A percentile compares a stretch with the other conserved stretches of the same genome.
Evolutionary conservation across 1,140 invertebrate genomes (phyloP).

Genomic region (Papilio dardanus): DNA sequence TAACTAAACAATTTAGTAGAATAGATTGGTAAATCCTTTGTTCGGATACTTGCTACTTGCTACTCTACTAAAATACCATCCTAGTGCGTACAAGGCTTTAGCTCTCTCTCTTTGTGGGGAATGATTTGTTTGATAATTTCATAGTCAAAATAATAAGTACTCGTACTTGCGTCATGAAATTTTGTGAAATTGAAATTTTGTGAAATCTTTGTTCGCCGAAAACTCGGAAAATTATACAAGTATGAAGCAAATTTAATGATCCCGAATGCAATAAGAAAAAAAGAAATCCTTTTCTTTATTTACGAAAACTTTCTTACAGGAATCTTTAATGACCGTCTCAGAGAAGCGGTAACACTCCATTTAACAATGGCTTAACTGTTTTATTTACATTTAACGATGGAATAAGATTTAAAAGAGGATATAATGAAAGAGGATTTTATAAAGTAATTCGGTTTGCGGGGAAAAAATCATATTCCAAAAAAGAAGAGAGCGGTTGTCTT

Average conservation of each 20-base stretch:
- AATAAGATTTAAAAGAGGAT: conserved; percentile 30
- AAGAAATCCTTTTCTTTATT: conserved; percentile 36
- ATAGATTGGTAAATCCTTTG: no score
- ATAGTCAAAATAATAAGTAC: no score
- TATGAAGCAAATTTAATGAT: conserved; percentile 27
- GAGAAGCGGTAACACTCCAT: conserved; percentile 36
- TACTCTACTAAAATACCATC: no score
- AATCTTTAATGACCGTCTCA: conserved; percentile 36
- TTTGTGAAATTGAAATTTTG: not conserved
- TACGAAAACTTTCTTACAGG: conserved; percentile 36
- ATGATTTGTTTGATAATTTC: no score
- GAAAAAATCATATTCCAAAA: not conserved
- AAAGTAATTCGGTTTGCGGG: not conserved
- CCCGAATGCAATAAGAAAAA: conserved; percentile 26
- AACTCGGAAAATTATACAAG: not conserved
- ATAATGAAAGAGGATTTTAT: conserved; percentile 18
- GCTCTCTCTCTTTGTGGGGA: no score
- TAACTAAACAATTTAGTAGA: no score
- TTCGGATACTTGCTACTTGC: no score
- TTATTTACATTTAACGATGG: conserved; percentile 38
- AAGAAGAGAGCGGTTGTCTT: no score
- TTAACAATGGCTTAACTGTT: conserved; percentile 37
- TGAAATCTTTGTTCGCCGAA: not conserved
- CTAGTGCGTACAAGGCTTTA: no score
- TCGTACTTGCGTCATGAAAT: no score